Evolutionary conservation across 2,888 invertebrate genomes (phyloP).

Genomic region (Polymixis lichenea): DNA sequence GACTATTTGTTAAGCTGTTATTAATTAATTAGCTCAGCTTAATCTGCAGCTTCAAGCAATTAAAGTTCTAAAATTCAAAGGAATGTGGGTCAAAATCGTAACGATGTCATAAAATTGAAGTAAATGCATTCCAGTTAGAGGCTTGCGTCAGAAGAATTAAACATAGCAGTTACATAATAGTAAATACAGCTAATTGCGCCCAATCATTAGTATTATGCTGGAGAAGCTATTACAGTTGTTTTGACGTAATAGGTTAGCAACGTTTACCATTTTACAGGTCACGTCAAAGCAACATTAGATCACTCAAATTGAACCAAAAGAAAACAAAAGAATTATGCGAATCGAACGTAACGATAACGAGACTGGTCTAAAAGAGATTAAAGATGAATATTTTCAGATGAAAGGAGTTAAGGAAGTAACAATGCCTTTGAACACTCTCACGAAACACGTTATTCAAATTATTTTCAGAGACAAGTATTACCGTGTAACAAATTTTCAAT

Average conservation of each 20-base stretch:
- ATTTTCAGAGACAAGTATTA: slow-evolving; percentile 33
- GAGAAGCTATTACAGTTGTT: slow-evolving; percentile 66
- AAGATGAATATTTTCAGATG: slow-evolving; percentile 14
- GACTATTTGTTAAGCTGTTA: slow-evolving; percentile 5
- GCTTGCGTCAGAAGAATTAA: slow-evolving; percentile 54
- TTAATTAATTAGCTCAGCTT: slow-evolving; percentile 14
- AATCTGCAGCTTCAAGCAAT: slow-evolving; percentile 28
- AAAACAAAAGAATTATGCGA: slow-evolving; percentile 23
- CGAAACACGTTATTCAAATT: slow-evolving; percentile 51
- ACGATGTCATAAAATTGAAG: slow-evolving; percentile 43
- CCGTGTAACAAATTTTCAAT: slow-evolving; percentile 48
- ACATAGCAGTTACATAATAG: slow-evolving; percentile 70
- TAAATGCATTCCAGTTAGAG: slow-evolving; percentile 47
- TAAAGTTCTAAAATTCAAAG: slow-evolving; percentile 28
- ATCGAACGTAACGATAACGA: slow-evolving; percentile 2
- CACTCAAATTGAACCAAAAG: slow-evolving; percentile 24
- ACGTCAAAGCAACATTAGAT: slow-evolving; percentile 61
- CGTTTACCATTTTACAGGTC: slow-evolving; percentile 65
- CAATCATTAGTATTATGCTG: slow-evolving; percentile 72
- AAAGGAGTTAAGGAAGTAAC: slow-evolving; percentile 31
- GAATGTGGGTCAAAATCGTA: slow-evolving; percentile 41
- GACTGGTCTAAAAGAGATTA: slow-evolving; percentile 2
- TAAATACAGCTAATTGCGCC: slow-evolving; percentile 71
- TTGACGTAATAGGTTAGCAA: slow-evolving; percentile 65
- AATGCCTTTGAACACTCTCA: slow-evolving; percentile 30